phyloP scores from a whole-genome alignment of 2,797 vertebrate genomes.

The Aeoliscus strigatus region DNA sequence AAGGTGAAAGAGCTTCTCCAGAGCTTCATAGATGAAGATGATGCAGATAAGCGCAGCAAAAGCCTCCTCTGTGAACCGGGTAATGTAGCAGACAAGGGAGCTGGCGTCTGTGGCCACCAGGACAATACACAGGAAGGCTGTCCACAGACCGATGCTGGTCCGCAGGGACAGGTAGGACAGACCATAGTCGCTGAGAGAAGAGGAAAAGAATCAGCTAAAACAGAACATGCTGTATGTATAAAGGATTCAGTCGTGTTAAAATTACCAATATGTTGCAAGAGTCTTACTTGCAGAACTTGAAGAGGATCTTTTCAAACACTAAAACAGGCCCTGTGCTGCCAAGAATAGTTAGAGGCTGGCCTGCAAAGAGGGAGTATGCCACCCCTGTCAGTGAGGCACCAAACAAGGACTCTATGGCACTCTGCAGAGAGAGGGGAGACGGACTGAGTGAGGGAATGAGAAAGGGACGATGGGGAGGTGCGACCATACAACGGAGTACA shows the following conservation, averaged over 20 bases:
- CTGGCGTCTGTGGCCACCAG: slow-evolving; percentile 95
- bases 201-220: slow-evolving; percentile 33
- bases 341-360: slow-evolving; percentile 95
- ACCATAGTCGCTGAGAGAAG: slow-evolving; percentile 81
- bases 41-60: slow-evolving; percentile 96
- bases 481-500: slow-evolving; percentile 36
- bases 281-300: slow-evolving; percentile 85
- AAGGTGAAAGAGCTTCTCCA: slow-evolving; percentile 91
- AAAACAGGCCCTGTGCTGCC: slow-evolving; percentile 97
- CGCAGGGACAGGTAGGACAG: slow-evolving; percentile 91
- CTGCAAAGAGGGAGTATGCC: slow-evolving; percentile 92
- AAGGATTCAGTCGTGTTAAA: too few relatives aligned
- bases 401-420: slow-evolving; percentile 97
- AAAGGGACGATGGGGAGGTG: slow-evolving; percentile 30
- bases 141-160: slow-evolving; percentile 94
- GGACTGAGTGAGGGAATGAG: slow-evolving; percentile 53
- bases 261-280: not conserved
- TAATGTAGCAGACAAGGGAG: slow-evolving; percentile 95
- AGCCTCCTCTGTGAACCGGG: slow-evolving; percentile 94
- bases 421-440: slow-evolving; percentile 72
- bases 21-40: slow-evolving; percentile 96
- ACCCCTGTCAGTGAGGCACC: slow-evolving; percentile 95
- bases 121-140: slow-evolving; percentile 86
- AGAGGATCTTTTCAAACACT: slow-evolving; percentile 98
- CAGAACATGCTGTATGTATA: not conserved